Evolutionary conservation across 1,140 invertebrate genomes (phyloP).

Genomic region (Ceratina calcarata): DNA sequence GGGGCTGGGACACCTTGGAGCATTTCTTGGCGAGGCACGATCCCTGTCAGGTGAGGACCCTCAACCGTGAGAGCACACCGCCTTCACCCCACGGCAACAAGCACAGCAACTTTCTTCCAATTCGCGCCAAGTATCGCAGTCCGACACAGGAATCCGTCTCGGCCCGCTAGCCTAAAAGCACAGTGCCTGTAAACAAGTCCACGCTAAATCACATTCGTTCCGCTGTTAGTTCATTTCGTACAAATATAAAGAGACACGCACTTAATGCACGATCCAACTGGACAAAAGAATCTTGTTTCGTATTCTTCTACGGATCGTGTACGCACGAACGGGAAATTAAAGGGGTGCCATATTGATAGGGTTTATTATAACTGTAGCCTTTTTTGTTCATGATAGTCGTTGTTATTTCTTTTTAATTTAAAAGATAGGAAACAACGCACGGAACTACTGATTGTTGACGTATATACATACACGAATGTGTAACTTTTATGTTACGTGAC

Average conservation of each 20-base stretch:
- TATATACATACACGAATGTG: no score
- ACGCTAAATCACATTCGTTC: constrained; percentile 43
- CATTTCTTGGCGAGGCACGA: constrained; percentile 95
- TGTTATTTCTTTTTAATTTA: no score
- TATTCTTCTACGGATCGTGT: background rate
- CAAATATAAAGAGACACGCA: constrained; percentile 8
- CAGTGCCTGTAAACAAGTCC: constrained; percentile 62
- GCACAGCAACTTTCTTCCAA: constrained; percentile 84
- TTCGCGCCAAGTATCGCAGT: constrained; percentile 87
- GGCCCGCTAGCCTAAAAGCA: constrained; percentile 66
- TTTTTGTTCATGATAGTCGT: no score
- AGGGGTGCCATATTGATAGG: background rate
- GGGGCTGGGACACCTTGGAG: constrained; percentile 95
- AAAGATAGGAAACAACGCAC: background rate
- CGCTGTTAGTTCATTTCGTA: constrained; percentile 25
- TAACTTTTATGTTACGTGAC: no score
- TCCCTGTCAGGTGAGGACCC: constrained; percentile 90
- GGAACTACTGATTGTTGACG: background rate
- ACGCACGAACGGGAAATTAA: background rate
- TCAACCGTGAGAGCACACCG: constrained; percentile 80
- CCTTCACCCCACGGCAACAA: constrained; percentile 70
- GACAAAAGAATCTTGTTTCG: background rate
- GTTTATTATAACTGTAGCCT: background rate
- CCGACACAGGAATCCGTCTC: constrained; percentile 80
- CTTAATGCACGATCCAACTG: background rate